Percentiles rank a stretch among this genome's conserved stretches.
These are phyloP conservation scores for Pasiphila rectangulata DNA, from an alignment of 2,888 invertebrate genomes.

Conservation along the genomic window DNA sequence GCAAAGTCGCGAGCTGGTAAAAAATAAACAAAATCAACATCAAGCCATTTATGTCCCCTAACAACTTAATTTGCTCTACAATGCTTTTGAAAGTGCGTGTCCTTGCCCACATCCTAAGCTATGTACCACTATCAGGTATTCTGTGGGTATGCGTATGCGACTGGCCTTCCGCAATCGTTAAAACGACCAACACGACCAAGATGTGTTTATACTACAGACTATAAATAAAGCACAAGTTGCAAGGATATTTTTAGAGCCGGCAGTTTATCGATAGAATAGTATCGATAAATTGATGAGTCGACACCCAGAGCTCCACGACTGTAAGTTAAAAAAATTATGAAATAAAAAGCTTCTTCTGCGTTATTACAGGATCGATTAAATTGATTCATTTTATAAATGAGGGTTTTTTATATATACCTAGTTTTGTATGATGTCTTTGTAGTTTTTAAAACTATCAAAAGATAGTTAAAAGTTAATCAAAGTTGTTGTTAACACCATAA, in stretches of 20 bases:
- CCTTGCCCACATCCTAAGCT: conserved; percentile 27
- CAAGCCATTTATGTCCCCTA: not conserved
- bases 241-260: conserved; percentile 33
- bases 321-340: too few species aligned
- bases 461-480: too few species aligned
- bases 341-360: too few species aligned
- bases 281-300: conserved; percentile 14
- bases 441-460: too few species aligned
- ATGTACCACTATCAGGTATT: conserved; percentile 9
- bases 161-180: conserved; percentile 41
- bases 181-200: conserved; percentile 31
- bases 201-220: conserved; percentile 31
- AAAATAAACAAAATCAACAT: too few species aligned
- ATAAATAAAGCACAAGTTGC: conserved; percentile 42
- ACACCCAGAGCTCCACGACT: too few species aligned
- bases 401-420: too few species aligned
- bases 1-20: too few species aligned
- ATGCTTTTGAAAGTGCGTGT: conserved; percentile 20
- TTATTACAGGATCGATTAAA: too few species aligned
- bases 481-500: too few species aligned
- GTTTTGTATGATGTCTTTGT: too few species aligned
- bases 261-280: conserved; percentile 1
- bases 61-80: conserved; percentile 1
- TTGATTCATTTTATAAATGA: too few species aligned
- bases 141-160: conserved; percentile 5